Evolutionary conservation across 1,140 invertebrate genomes (phyloP), one percentile per base, ranked within the genome.

Genomic region (Drosophila watanabei): DNA sequence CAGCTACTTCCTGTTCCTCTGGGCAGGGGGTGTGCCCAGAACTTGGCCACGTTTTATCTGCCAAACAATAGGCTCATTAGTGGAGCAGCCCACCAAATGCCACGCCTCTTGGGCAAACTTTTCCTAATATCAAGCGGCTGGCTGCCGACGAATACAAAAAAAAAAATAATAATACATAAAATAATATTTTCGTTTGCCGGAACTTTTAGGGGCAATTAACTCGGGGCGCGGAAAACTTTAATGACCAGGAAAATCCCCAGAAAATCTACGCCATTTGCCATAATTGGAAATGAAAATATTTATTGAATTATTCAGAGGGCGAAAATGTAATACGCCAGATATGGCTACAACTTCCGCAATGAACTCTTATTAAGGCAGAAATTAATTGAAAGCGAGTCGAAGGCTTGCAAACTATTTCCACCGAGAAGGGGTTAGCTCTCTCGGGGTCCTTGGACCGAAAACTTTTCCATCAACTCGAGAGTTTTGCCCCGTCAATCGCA

Each of bases 51-150:
- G 69, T 79, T 68, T 80, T 80, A 80, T 80, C 78, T 80, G 41
- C 48, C 86, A 80, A 82, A 89, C 85, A 89, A 89, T 90, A 77
- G 71, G 86, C 86, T 89, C 85, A 89, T 89, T 89, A 90, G 85
- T 73, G 71, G 61, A 58, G 62, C 56, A 51, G 62, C 69, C 70
- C 70, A 60, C 35, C 68, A 24, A 56, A 45, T 28, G 62, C 43
- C 45, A 46, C 68, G 62, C 49, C 57, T 49, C 54, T 60, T 54
- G 24, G 61, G 62, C 57, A 85, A 88, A 88, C 81, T 88, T 88
- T 89, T 89, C 82, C 75, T 82, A 89, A 82, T 89, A 90, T 85
- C 64, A 63, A 48, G n/a, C 69, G 64, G n/a, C 24, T 33, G 41
- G 28, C 51, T 14, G 43, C 52, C 48, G n/a, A 20, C 9, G 8